phyloP scores from a whole-genome alignment of 2,113 vertebrate genomes.

The Callaeas wilsoni region DNA sequence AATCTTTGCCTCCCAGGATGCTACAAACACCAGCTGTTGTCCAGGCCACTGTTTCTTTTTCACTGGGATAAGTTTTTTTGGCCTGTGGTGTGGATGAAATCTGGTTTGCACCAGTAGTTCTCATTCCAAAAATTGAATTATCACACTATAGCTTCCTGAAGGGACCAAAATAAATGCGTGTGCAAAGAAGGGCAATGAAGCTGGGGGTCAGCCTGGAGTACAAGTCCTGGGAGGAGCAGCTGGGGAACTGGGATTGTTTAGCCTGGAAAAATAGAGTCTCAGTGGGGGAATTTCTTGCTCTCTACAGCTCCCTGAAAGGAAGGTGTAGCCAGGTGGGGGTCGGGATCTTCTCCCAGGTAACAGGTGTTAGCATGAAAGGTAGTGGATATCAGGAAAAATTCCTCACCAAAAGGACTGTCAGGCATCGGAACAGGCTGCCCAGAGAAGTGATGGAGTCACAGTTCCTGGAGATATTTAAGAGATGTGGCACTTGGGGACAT shows the following conservation, averaged over 20 bases:
- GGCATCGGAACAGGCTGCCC: background rate
- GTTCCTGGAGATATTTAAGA: background rate
- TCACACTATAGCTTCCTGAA: background rate
- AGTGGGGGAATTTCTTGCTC: background rate
- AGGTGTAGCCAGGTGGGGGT: too few relatives aligned
- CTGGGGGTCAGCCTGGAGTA: background rate
- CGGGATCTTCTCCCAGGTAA: accelerated
- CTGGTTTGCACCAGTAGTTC: background rate
- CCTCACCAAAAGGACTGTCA: background rate
- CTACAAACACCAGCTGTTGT: background rate
- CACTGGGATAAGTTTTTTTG: background rate
- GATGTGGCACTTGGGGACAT: background rate
- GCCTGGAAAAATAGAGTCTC: background rate
- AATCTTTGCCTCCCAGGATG: background rate
- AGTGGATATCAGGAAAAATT: background rate
- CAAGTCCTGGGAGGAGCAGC: background rate
- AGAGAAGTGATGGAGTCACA: too few relatives aligned
- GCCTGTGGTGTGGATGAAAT: background rate
- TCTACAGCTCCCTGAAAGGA: background rate
- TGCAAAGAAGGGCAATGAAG: background rate
- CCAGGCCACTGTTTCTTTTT: background rate
- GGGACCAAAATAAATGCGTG: background rate
- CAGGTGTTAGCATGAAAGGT: background rate
- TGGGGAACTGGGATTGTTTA: background rate
- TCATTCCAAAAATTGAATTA: background rate